Percentiles rank a stretch among this genome's conserved stretches.
phyloP scores from a whole-genome alignment of 2,113 vertebrate genomes.

The Anthoscopus minutus region DNA sequence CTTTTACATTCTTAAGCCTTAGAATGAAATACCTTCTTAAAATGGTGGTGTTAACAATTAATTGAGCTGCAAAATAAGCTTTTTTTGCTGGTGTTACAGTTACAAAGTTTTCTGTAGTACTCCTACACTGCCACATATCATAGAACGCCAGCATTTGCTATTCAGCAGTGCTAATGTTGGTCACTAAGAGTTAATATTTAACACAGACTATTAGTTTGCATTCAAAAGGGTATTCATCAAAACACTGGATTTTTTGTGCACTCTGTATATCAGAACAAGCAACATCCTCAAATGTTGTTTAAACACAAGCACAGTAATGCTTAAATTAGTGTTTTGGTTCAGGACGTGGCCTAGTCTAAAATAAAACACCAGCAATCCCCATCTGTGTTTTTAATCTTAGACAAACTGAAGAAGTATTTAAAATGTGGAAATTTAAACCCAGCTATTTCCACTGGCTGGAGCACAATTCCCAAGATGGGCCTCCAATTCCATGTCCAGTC shows the following conservation, averaged over 20 bases:
- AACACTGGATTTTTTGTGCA: neutral
- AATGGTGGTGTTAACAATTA: neutral
- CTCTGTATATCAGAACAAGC: neutral
- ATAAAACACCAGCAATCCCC: neutral
- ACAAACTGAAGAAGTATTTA: neutral
- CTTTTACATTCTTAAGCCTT: neutral
- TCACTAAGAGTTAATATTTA: neutral
- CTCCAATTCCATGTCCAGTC: neutral
- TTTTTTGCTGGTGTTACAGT: neutral
- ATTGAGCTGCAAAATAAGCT: neutral
- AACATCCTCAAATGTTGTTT: neutral
- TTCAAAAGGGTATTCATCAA: neutral
- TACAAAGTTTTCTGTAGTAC: neutral
- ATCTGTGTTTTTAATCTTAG: neutral
- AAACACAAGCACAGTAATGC: neutral
- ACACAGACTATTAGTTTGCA: neutral
- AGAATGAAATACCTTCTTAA: neutral
- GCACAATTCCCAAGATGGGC: neutral
- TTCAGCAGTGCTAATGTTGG: neutral
- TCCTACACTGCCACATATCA: neutral
- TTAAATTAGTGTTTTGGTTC: neutral
- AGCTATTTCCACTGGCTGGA: neutral
- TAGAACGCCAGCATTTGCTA: neutral
- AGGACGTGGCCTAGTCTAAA: neutral
- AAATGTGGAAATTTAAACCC: neutral